phyloP scores from a whole-genome alignment of 2,797 vertebrate species.

The Tympanoctomys barrerae region DNA sequence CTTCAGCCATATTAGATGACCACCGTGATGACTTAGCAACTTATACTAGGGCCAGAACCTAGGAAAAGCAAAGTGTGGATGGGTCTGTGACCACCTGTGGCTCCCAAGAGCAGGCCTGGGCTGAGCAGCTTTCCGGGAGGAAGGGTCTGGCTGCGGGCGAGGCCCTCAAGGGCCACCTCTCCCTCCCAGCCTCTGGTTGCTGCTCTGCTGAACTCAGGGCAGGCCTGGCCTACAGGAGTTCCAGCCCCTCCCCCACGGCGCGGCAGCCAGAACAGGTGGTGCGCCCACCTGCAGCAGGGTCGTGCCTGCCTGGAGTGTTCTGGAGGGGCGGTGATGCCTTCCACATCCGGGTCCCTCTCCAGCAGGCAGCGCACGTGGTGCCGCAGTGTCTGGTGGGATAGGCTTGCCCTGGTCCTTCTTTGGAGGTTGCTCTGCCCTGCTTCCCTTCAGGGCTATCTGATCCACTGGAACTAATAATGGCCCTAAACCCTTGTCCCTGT shows the following conservation, averaged over 20 bases:
- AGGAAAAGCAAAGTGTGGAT: background rate
- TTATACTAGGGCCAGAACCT: too few species aligned
- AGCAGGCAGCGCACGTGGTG: rapidly evolving
- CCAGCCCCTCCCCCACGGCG: background rate
- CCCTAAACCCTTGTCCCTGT: background rate
- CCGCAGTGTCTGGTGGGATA: background rate
- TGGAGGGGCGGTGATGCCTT: background rate
- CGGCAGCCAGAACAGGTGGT: rapidly evolving
- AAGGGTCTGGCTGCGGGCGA: background rate
- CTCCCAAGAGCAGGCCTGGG: background rate
- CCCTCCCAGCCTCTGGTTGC: background rate
- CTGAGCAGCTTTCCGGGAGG: background rate
- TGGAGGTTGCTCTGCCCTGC: background rate
- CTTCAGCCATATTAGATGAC: too few species aligned
- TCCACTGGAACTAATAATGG: background rate
- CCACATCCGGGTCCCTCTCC: rapidly evolving
- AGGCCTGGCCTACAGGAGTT: too few species aligned
- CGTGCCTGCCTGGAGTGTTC: background rate
- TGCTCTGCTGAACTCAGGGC: too few species aligned
- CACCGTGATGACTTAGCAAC: too few species aligned
- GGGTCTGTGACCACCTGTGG: rapidly evolving
- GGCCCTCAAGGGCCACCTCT: background rate
- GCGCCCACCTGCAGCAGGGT: rapidly evolving
- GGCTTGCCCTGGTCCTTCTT: background rate
- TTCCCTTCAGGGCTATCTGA: background rate